Percentiles rank a stretch among this genome's conserved stretches.
Conservation (phyloP, 2,888 invertebrate genomes). For the Cenopis cana region DNA sequence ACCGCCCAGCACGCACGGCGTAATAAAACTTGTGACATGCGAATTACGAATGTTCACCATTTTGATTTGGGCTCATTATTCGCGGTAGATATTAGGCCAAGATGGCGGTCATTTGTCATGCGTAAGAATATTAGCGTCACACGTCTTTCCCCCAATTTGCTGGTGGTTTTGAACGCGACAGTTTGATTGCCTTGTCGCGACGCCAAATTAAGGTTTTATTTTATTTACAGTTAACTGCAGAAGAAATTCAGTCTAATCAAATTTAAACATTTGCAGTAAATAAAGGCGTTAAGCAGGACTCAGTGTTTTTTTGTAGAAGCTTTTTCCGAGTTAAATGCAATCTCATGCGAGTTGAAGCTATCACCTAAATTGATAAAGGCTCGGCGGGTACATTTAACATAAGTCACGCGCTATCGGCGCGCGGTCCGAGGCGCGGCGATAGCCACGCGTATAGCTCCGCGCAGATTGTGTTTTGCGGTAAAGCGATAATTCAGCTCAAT, state of each 20-base stretch:
- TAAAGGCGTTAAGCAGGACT: neutral
- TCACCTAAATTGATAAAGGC: conserved; percentile 75
- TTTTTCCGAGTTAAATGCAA: conserved; percentile 61
- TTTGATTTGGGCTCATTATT: conserved; percentile 71
- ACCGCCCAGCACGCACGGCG: conserved; percentile 57
- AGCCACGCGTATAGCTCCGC: conserved; percentile 48
- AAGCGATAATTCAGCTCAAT: conserved; percentile 85
- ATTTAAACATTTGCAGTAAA: conserved; percentile 6
- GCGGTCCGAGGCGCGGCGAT: conserved; percentile 31
- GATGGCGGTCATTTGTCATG: conserved; percentile 78
- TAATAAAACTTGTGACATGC: conserved; percentile 68
- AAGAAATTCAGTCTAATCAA: conserved; percentile 10
- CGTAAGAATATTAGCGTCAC: conserved; percentile 77
- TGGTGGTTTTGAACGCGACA: conserved; percentile 70
- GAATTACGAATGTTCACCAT: conserved; percentile 68
- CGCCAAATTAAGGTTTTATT: conserved; percentile 38
- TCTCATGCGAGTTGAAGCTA: conserved; percentile 72
- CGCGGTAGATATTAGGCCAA: conserved; percentile 61
- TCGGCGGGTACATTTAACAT: conserved; percentile 75
- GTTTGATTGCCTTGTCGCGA: conserved; percentile 51
- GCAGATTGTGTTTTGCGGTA: conserved; percentile 84
- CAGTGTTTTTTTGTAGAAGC: neutral
- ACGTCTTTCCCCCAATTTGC: conserved; percentile 77
- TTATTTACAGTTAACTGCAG: conserved; percentile 36
- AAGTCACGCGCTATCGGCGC: conserved; percentile 77